A percentile compares a stretch with the other conserved stretches of the same genome.
Evolutionary conservation across 2,113 vertebrate genomes (phyloP).

Genomic region (Platycercus adscitus): DNA sequence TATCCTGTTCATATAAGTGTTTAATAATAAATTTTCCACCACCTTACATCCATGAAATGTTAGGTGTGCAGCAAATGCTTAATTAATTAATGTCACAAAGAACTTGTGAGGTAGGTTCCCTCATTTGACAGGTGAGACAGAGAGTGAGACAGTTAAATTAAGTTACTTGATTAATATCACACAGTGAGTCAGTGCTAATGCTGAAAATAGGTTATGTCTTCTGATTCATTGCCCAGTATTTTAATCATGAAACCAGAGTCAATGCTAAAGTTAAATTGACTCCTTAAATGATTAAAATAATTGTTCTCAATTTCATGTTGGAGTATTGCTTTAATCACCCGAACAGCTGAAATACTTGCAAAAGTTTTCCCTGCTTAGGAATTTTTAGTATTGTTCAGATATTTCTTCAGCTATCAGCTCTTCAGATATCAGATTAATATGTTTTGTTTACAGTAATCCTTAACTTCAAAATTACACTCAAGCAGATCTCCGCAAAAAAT

Average conservation of each 20-base stretch:
- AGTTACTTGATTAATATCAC: conserved; percentile 28
- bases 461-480: not conserved
- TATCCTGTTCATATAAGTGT: not conserved
- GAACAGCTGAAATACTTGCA: not conserved
- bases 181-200: conserved; percentile 45
- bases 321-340: not conserved
- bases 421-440: not conserved
- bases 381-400: not conserved
- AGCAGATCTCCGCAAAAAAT: not conserved
- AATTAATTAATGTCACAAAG: conserved; percentile 39
- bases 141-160: conserved; percentile 33
- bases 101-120: conserved; percentile 25
- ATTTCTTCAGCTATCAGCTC: not conserved
- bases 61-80: not conserved
- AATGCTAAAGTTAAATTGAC: not conserved
- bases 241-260: conserved; percentile 2
- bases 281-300: not conserved
- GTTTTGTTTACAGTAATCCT: not conserved
- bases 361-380: not conserved
- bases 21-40: conserved; percentile 26
- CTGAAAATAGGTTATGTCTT: conserved; percentile 35
- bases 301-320: not conserved
- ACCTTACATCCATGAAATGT: not conserved
- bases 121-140: conserved; percentile 41
- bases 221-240: conserved; percentile 5